Percentiles rank a stretch among this genome's conserved stretches.
phyloP scores from a whole-genome alignment of 2,888 invertebrate species.

The Diarsia brunnea region DNA sequence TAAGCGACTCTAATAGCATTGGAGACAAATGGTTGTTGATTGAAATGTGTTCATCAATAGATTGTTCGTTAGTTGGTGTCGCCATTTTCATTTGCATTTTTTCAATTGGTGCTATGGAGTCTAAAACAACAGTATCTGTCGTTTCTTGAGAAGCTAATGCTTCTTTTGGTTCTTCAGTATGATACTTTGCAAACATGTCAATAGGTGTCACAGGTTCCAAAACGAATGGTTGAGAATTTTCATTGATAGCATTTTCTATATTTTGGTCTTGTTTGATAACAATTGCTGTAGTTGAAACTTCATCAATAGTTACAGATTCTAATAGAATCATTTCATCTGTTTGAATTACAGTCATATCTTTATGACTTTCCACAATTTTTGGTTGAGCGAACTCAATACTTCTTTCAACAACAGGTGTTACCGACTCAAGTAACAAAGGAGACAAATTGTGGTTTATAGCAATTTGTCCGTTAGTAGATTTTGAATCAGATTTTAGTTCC shows the following conservation, averaged over 20 bases:
- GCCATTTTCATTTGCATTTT: neutral
- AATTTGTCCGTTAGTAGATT: neutral
- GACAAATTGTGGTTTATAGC: neutral
- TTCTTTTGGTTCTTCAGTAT: neutral
- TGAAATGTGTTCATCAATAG: neutral
- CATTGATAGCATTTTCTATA: neutral
- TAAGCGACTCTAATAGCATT: conserved; percentile 22
- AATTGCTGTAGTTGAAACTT: neutral
- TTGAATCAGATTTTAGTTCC: neutral
- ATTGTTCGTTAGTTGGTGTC: neutral
- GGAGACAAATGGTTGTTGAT: conserved; percentile 8
- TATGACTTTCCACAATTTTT: neutral
- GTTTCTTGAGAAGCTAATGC: conserved; percentile 9
- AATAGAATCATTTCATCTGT: neutral
- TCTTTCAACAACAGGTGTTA: conserved; percentile 13
- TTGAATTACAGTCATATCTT: neutral
- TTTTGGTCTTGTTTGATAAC: neutral
- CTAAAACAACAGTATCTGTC: neutral
- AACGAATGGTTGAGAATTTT: conserved; percentile 4
- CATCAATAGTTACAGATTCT: conserved; percentile 3
- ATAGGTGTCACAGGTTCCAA: conserved; percentile 4
- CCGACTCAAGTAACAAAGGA: neutral
- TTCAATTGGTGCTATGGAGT: conserved; percentile 1
- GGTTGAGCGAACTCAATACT: neutral
- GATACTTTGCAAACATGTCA: neutral